phyloP scores from a whole-genome alignment of 2,113 vertebrate genomes.

The Corythoichthys haematopterus region DNA sequence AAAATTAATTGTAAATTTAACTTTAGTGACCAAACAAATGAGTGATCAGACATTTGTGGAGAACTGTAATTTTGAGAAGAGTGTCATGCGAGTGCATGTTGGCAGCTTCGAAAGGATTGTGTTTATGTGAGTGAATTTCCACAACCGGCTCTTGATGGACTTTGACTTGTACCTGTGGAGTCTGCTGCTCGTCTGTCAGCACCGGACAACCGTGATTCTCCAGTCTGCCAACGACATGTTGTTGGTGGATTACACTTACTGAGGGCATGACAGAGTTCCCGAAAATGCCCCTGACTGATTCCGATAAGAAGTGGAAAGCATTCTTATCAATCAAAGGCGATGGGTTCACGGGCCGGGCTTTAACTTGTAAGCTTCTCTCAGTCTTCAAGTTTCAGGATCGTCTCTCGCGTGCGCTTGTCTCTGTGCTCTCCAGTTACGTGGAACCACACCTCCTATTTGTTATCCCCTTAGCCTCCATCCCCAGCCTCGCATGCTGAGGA shows the following conservation, averaged over 20 bases:
- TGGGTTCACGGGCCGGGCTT: slow-evolving; percentile 43
- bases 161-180: slow-evolving; percentile 60
- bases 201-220: slow-evolving; percentile 49
- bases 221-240: slow-evolving; percentile 43
- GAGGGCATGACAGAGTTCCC: slow-evolving; percentile 22
- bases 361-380: slow-evolving; percentile 34
- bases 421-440: slow-evolving; percentile 81
- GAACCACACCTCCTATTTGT: slow-evolving; percentile 82
- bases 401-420: slow-evolving; percentile 45
- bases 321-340: slow-evolving; percentile 50
- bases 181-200: slow-evolving; percentile 66
- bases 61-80: slow-evolving; percentile 6
- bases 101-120: slow-evolving; percentile 22
- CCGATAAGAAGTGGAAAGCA: slow-evolving; percentile 40
- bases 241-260: slow-evolving; percentile 40
- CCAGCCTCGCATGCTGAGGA: slow-evolving; percentile 44
- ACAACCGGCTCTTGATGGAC: slow-evolving; percentile 48
- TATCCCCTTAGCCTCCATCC: slow-evolving; percentile 75
- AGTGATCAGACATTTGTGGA: neutral
- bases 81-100: neutral
- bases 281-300: slow-evolving; percentile 43
- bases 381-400: slow-evolving; percentile 50
- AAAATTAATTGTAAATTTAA: neutral
- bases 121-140: slow-evolving; percentile 42
- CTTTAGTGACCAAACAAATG: neutral